phyloP scores from a whole-genome alignment of 2,888 invertebrate species.

The Gryllus longicercus region DNA sequence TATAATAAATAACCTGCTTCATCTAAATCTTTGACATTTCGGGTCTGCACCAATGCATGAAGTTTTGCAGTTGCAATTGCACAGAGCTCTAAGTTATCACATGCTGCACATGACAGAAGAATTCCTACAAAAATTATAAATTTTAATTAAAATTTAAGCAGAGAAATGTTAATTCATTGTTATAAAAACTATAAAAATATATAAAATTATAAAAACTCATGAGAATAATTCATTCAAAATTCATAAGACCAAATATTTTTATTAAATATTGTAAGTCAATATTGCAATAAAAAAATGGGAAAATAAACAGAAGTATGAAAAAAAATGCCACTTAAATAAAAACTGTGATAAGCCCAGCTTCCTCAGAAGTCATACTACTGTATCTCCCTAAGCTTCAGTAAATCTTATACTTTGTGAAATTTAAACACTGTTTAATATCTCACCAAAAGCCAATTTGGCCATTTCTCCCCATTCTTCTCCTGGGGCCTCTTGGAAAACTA shows the following conservation, averaged over 20 bases:
- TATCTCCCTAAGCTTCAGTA: no score
- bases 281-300: no score
- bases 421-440: constrained; percentile 23
- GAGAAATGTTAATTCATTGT: background rate
- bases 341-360: no score
- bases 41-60: constrained; percentile 57
- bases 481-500: constrained; percentile 55
- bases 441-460: constrained; percentile 52
- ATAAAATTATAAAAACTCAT: no score
- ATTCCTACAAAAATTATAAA: constrained; percentile 40
- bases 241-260: no score
- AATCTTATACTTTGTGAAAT: background rate
- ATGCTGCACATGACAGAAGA: constrained; percentile 50
- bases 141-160: background rate
- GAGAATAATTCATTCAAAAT: no score
- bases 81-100: constrained; percentile 53
- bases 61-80: constrained; percentile 60
- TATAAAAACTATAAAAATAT: no score
- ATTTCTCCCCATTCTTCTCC: constrained; percentile 56
- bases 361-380: no score
- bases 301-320: no score
- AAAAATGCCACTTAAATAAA: no score
- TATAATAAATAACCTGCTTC: constrained; percentile 56
- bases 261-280: no score
- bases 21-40: constrained; percentile 52